Conservation (phyloP, 2,888 invertebrate genomes). For the Tineola bisselliella region DNA sequence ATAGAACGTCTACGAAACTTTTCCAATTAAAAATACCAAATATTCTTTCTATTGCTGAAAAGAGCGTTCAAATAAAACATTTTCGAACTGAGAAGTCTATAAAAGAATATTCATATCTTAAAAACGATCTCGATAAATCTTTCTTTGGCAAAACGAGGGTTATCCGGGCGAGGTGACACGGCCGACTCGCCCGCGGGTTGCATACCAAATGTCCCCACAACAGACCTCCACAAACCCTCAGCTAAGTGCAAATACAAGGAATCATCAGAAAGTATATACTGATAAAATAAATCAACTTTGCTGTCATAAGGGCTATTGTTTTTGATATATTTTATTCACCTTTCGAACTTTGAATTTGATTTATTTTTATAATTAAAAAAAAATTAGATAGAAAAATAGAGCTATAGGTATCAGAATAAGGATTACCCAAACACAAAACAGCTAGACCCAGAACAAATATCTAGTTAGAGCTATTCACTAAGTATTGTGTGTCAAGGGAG, state of each 20-base stretch:
- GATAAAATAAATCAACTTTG: conserved; percentile 11
- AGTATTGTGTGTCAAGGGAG: no score
- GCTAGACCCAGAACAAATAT: no score
- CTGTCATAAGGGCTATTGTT: conserved; percentile 5
- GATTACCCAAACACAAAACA: no score
- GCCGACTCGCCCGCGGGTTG: conserved; percentile 23
- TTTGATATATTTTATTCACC: no score
- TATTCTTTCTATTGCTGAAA: no score
- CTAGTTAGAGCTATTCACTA: no score
- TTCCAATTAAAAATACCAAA: no score
- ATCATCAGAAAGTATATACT: background rate
- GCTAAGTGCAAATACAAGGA: conserved; percentile 14
- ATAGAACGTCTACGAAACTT: no score
- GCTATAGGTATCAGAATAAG: no score
- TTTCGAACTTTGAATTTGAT: background rate
- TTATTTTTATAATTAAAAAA: background rate
- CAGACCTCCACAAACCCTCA: conserved; percentile 20
- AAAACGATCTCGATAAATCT: conserved; percentile 19
- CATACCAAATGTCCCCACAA: conserved; percentile 25
- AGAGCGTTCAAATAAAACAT: no score
- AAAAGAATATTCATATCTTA: background rate
- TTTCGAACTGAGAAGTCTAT: no score
- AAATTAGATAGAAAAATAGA: no score
- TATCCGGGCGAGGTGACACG: conserved; percentile 26
- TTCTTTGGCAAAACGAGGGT: conserved; percentile 23